Evolutionary conservation across 2,888 invertebrate genomes (phyloP).

Genomic region (Latrodectus hesperus): DNA sequence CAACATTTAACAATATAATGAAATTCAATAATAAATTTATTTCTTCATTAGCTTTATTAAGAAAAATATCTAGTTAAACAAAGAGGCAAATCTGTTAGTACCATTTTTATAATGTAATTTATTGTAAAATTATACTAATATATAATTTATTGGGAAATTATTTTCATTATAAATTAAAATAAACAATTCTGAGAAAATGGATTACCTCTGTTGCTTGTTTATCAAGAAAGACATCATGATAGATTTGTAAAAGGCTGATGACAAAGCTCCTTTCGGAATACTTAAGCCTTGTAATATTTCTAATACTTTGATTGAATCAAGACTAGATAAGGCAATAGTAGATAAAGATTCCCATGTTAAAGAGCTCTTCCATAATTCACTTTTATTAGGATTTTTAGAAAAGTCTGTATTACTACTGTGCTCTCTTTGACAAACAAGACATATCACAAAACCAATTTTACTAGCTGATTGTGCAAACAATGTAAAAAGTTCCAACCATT

Average conservation of each 20-base stretch:
- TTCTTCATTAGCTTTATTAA: too few species aligned
- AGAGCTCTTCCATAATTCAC: constrained; percentile 44
- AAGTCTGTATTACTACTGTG: constrained; percentile 37
- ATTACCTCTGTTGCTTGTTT: constrained; percentile 66
- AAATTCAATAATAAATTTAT: too few species aligned
- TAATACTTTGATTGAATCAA: constrained; percentile 65
- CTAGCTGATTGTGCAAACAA: constrained; percentile 38
- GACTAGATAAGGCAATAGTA: constrained; percentile 53
- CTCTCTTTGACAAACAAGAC: constrained; percentile 42
- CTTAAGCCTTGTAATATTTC: constrained; percentile 52
- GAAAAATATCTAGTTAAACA: too few species aligned
- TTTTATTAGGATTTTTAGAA: constrained; percentile 8
- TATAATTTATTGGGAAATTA: neutral
- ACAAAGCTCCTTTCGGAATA: constrained; percentile 64
- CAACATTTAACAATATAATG: too few species aligned
- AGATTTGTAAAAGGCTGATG: constrained; percentile 61
- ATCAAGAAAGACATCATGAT: constrained; percentile 55
- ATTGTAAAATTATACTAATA: too few species aligned
- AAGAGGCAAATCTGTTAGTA: too few species aligned
- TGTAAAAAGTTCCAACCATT: constrained; percentile 59
- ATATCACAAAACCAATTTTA: constrained; percentile 21
- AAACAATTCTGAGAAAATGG: too few species aligned
- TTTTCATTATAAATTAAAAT: neutral
- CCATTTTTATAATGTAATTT: too few species aligned
- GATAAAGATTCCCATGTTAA: constrained; percentile 57